Percentiles rank a stretch among this genome's conserved stretches.
Evolutionary conservation across 2,113 vertebrate species (phyloP).

Genomic region (Felis chaus): DNA sequence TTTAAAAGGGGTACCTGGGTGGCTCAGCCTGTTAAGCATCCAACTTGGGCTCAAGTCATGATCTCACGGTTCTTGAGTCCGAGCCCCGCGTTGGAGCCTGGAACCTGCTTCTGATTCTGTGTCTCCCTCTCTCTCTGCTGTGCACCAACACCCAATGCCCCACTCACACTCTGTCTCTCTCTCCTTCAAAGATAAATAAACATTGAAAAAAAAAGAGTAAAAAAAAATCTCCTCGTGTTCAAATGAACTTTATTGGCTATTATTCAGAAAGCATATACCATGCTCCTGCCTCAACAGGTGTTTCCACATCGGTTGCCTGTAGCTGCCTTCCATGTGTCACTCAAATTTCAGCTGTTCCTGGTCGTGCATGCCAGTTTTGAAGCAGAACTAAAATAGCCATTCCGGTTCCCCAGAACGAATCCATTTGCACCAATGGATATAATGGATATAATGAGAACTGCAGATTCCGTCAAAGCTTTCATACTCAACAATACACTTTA

Average conservation of each 20-base stretch:
- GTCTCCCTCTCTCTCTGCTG: too few species aligned
- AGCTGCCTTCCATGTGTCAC: background rate
- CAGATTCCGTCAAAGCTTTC: background rate
- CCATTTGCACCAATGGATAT: background rate
- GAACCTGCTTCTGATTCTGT: too few species aligned
- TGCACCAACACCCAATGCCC: too few species aligned
- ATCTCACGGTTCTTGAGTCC: too few species aligned
- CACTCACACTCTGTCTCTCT: too few species aligned
- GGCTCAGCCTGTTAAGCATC: too few species aligned
- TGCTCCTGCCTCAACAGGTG: accelerated
- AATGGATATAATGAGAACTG: background rate
- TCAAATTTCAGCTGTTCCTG: background rate
- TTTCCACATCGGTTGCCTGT: background rate
- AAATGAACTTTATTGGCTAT: background rate
- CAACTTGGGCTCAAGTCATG: too few species aligned
- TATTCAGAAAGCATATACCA: accelerated
- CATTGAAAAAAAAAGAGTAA: too few species aligned
- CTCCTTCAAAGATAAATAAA: too few species aligned
- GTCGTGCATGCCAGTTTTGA: background rate
- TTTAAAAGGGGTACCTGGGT: too few species aligned
- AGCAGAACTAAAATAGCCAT: background rate
- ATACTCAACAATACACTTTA: background rate
- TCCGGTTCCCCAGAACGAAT: background rate
- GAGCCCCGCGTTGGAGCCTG: too few species aligned
- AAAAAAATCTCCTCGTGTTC: background rate